Percentiles rank a stretch among this genome's conserved stretches.
phyloP scores from a whole-genome alignment of 2,888 invertebrate genomes.

The Chrysopilus asiliformis region DNA sequence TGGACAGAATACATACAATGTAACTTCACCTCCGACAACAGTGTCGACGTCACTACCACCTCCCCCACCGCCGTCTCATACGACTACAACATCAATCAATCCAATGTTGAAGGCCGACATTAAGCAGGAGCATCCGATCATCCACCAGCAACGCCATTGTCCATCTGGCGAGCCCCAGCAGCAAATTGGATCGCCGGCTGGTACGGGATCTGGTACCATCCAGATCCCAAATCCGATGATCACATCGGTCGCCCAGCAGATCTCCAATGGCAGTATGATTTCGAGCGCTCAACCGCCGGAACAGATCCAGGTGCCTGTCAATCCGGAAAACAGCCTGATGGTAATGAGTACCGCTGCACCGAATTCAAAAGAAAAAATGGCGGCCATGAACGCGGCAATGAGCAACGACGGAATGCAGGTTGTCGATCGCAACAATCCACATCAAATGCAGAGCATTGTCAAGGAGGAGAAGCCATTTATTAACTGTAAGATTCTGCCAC shows the following conservation, averaged over 20 bases:
- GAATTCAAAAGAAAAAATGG: conserved; percentile 9
- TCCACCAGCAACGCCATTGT: conserved; percentile 12
- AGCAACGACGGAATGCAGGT: conserved; percentile 20
- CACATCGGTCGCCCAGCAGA: conserved; percentile 20
- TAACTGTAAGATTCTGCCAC: conserved; percentile 11
- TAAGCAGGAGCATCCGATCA: conserved; percentile 17
- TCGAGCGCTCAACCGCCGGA: conserved; percentile 19
- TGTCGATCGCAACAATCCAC: conserved; percentile 1
- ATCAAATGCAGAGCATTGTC: conserved; percentile 4
- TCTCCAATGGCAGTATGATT: conserved; percentile 22
- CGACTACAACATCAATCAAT: conserved; percentile 17
- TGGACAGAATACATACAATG: conserved; percentile 22
- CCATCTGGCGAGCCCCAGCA: conserved; percentile 12
- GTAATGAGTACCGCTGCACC: conserved; percentile 12
- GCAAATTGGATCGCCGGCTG: conserved; percentile 9
- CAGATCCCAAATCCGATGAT: conserved; percentile 24
- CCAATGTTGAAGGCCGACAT: conserved; percentile 15
- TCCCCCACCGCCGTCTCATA: conserved; percentile 18
- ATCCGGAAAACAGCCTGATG: conserved; percentile 11
- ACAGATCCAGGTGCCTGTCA: conserved; percentile 16
- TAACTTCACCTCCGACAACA: conserved; percentile 19
- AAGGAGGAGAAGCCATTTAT: conserved; percentile 14
- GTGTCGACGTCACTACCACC: conserved; percentile 17
- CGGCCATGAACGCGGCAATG: conserved; percentile 20
- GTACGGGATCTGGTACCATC: conserved; percentile 17